Evolutionary conservation across 2,797 vertebrate species (phyloP).

Genomic region (Sciurus vulgaris): DNA sequence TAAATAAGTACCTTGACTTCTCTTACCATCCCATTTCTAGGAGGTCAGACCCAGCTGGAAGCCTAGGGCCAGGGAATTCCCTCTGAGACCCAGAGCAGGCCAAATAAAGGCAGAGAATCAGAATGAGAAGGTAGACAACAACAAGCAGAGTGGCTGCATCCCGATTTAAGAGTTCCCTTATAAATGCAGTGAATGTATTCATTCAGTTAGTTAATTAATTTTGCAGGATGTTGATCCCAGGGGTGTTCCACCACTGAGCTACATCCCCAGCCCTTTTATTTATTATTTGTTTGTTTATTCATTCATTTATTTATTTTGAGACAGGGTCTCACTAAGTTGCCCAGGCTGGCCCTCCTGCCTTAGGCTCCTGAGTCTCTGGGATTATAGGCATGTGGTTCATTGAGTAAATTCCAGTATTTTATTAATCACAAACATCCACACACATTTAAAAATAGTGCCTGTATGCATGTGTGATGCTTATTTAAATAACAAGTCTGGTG

Average conservation of each 20-base stretch:
- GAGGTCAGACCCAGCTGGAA: neutral
- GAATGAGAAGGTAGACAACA: neutral
- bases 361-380: too few relatives aligned
- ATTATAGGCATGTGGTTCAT: too few relatives aligned
- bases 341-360: too few relatives aligned
- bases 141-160: neutral
- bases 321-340: too few relatives aligned
- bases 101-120: neutral
- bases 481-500: neutral
- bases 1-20: neutral
- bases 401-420: neutral
- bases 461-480: neutral
- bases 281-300: too few relatives aligned
- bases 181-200: neutral
- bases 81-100: neutral
- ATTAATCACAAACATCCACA: neutral
- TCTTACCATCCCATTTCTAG: neutral
- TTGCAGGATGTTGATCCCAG: neutral
- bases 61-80: neutral
- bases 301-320: too few relatives aligned
- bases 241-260: neutral
- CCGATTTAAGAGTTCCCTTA: neutral
- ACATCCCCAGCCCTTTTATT: neutral
- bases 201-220: neutral
- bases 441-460: neutral